Base-by-base conservation (phyloP, 2,113 vertebrate species). In the Glaucidium brasilianum region DNA sequence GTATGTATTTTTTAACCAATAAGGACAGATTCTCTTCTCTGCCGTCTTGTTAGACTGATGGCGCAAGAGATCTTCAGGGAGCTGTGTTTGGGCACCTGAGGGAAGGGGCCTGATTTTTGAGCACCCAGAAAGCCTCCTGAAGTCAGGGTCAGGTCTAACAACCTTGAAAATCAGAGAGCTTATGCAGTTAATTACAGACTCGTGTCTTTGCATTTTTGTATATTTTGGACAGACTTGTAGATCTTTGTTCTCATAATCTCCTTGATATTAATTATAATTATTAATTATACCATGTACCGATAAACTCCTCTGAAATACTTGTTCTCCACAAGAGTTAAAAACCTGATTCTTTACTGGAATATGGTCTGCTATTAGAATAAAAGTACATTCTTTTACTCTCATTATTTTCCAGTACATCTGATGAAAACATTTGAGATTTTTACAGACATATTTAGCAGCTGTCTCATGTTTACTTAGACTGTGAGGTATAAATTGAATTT, bases 371-470 rank as follows among this genome's bases (percentile, higher is more conserved):
- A 9, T 86, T 91, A 84, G 56, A 66, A 64, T 52, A 84, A 64
- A 87, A 85, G 9, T 35, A 41, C 66, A 26, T 92, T 87, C 47
- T 92, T 92, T 87, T 94, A 8, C 49, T 75, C 15, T 89, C 80
- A 78, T 94, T 95, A 79, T 79, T 95, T 97, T 94, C 85, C 66
- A 94, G 6, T 94, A 68, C 26, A 68, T 72, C 84, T 94, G 92
- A 97, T 79, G 91, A 92, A 94, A 95, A 81, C 69, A 58, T 64
- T 41, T 69, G 47, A 94, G 83, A 89, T 95, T 91, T 96, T 79
- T 92, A 69, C 45, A 82, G 62, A 85, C 20, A 1, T 85, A 62
- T 88, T 95, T 91, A 96, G 84, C 96, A 95, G 84, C 84, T 94
- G 89, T 94, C 80, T 97, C 69, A 11, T 85, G 89, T 88, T 94